phyloP scores from a whole-genome alignment of 1,140 invertebrate species.

The Belonocnema kinseyi region DNA sequence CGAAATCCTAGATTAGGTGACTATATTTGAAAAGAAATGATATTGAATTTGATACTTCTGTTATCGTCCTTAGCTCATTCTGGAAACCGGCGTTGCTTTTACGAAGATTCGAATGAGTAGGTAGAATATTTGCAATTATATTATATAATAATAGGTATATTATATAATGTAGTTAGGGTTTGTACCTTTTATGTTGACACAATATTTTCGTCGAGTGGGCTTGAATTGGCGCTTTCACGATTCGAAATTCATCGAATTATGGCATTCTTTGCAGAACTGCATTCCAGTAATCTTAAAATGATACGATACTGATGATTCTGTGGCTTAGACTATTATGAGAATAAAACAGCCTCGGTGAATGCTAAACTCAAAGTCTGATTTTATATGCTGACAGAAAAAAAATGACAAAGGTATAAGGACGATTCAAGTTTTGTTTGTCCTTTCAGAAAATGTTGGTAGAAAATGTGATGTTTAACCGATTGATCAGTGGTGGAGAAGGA shows the following conservation, averaged over 20 bases:
- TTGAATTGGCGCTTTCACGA: conserved; percentile 30
- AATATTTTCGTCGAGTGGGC: conserved; percentile 7
- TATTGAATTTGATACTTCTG: conserved; percentile 5
- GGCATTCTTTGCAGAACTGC: conserved; percentile 38
- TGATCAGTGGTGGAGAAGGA: not conserved
- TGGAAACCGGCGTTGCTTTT: too few species aligned
- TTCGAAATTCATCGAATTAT: conserved; percentile 10
- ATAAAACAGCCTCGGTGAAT: conserved; percentile 42
- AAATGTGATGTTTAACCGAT: conserved; percentile 8
- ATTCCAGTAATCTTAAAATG: conserved; percentile 45
- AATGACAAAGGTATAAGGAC: conserved; percentile 38
- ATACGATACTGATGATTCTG: conserved; percentile 18
- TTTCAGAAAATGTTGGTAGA: not conserved
- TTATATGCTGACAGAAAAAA: conserved; percentile 53
- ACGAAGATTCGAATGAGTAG: too few species aligned
- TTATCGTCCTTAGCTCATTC: not conserved
- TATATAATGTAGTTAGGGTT: not conserved
- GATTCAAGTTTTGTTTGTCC: conserved; percentile 37
- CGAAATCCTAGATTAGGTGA: not conserved
- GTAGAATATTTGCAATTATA: too few species aligned
- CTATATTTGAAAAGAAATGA: not conserved
- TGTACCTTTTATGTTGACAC: not conserved
- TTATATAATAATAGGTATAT: too few species aligned
- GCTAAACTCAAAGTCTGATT: conserved; percentile 61
- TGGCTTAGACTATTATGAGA: conserved; percentile 8